phyloP scores from a whole-genome alignment of 1,140 invertebrate genomes.

The Lepidotrigona ventralis region DNA sequence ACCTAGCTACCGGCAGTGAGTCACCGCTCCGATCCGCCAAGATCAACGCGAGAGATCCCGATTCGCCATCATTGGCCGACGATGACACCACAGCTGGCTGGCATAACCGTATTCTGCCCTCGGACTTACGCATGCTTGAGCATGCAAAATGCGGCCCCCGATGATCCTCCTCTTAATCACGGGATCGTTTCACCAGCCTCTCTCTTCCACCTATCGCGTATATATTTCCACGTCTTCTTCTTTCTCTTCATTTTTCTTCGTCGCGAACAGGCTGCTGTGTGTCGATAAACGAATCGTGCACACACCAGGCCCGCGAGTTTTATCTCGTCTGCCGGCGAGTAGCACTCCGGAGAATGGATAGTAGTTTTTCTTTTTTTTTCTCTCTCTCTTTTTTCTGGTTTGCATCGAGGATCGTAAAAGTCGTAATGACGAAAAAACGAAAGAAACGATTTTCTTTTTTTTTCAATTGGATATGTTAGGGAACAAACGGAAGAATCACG shows the following conservation, averaged over 20 bases:
- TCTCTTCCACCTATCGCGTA: background rate
- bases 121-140: slow-evolving; percentile 66
- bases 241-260: background rate
- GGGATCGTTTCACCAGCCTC: slow-evolving; percentile 42
- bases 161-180: slow-evolving; percentile 62
- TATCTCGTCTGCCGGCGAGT: slow-evolving; percentile 31
- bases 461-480: too few relatives aligned
- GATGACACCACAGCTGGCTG: slow-evolving; percentile 70
- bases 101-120: slow-evolving; percentile 73
- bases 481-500: too few relatives aligned
- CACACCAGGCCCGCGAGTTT: slow-evolving; percentile 20
- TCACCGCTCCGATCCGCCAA: background rate
- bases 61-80: slow-evolving; percentile 18
- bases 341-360: background rate
- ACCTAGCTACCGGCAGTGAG: background rate
- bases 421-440: background rate
- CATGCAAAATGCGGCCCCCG: slow-evolving; percentile 58
- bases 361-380: background rate
- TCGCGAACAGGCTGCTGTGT: slow-evolving; percentile 14
- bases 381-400: background rate
- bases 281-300: slow-evolving; percentile 57
- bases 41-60: background rate
- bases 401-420: too few relatives aligned
- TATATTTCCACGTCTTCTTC: too few relatives aligned
- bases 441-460: too few relatives aligned